These are phyloP conservation scores for Lethenteron reissneri DNA, from an alignment of 2,113 vertebrate species.

Conservation along the genomic window DNA sequence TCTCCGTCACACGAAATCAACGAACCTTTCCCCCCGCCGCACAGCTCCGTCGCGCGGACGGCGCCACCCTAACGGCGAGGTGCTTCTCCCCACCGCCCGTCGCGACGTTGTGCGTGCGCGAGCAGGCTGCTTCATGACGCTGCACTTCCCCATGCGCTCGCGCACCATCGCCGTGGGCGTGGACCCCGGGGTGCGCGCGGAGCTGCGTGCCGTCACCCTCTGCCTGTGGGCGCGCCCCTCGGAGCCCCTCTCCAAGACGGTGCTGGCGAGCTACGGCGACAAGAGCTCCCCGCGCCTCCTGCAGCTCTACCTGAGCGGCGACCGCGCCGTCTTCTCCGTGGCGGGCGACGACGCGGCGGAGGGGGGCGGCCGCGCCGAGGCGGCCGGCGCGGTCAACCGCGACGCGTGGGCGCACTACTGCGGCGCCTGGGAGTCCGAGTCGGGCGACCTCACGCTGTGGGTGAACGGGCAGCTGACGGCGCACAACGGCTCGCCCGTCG, in stretches of 20 bases:
- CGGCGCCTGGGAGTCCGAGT: constrained; percentile 40
- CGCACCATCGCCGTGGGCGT: constrained; percentile 49
- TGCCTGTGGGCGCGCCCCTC: constrained; percentile 69
- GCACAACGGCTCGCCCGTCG: constrained; percentile 17
- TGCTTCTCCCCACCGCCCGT: too few relatives aligned
- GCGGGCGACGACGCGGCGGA: constrained; percentile 28
- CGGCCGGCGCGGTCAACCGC: constrained; percentile 12
- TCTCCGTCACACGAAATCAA: too few relatives aligned
- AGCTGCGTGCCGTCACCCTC: constrained; percentile 36
- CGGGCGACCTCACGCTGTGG: constrained; percentile 40
- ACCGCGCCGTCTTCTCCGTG: constrained; percentile 29
- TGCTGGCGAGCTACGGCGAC: constrained; percentile 67
- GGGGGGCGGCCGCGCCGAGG: constrained; percentile 17
- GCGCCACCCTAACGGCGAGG: too few relatives aligned
- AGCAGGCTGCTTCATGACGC: constrained; percentile 52
- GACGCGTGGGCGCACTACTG: constrained; percentile 60
- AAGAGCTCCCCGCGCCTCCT: constrained; percentile 53
- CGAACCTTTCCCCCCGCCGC: too few relatives aligned
- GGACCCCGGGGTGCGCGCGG: constrained; percentile 26
- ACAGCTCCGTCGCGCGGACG: too few relatives aligned
- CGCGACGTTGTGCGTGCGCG: too few relatives aligned
- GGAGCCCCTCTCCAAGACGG: constrained; percentile 42
- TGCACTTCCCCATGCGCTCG: constrained; percentile 82
- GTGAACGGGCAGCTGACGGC: constrained; percentile 26
- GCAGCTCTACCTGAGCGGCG: constrained; percentile 44